Conservation (phyloP, 2,797 vertebrate genomes). For the Myotis planiceps region DNA sequence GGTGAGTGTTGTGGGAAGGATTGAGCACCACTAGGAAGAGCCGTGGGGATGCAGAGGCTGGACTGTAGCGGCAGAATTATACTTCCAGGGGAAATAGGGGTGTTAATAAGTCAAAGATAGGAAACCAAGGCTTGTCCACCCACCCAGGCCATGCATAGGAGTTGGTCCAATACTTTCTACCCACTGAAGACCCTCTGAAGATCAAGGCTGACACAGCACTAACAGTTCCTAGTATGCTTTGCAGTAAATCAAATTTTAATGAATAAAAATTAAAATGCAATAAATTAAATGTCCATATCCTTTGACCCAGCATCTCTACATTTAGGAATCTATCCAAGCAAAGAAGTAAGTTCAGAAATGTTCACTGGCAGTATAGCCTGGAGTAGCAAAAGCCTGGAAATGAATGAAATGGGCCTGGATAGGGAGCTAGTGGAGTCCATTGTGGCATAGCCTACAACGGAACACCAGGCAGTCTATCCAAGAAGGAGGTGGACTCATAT, state of each 20-base stretch:
- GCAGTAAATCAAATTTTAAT: background rate
- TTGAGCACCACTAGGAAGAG: accelerated
- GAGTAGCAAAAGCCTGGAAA: background rate
- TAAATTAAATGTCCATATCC: background rate
- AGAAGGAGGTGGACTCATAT: background rate
- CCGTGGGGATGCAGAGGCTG: background rate
- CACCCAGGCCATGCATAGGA: too few species aligned
- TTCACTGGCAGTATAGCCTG: accelerated
- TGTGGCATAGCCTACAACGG: background rate
- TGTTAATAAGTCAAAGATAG: background rate
- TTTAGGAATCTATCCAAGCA: background rate
- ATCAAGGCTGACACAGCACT: background rate
- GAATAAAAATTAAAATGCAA: background rate
- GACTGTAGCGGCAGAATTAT: background rate
- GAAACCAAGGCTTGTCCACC: background rate
- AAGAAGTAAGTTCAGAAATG: background rate
- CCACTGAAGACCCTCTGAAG: background rate
- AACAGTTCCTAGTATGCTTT: background rate
- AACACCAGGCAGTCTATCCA: background rate
- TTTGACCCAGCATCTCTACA: background rate
- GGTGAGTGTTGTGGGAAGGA: background rate
- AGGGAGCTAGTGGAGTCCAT: background rate
- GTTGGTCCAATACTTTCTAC: background rate
- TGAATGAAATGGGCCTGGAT: background rate
- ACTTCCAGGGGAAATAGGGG: background rate